Evolutionary conservation across 1,140 invertebrate genomes (phyloP), one percentile per base, ranked within the genome.

Genomic region (Zophobas morio): DNA sequence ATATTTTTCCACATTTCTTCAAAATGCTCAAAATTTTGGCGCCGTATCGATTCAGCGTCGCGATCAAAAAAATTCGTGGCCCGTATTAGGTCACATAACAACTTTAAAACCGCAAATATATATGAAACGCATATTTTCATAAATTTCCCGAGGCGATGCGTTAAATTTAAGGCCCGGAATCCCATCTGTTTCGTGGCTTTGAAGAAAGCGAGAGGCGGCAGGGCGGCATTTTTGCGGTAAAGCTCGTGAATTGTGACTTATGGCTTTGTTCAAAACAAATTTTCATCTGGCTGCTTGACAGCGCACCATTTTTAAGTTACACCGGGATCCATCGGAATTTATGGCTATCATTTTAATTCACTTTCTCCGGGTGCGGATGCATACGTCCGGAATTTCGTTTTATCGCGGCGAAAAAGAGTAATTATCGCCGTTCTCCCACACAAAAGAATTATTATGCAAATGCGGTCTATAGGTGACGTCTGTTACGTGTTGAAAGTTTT

Each of bases 181-280:
- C 70, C 70, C 75, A 77, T 77, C 56, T 72, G 70, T 77, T 77
- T 73, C 70, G 70, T 57, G 75, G 75, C 75, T 77, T 77, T 77
- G 71, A 77, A 57, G 70, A 54, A 71, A 72, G 75, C 70, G 75
- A 73, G 75, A 72, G 75, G 75, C 70, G 6, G 34, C 32, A 35
- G 47, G 6, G 34, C 32, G 36, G 47, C 75, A 57, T 72, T 57
- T 60, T 77, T 63, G 34, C 75, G 33, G 66, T 54, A 77, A 77
- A 77, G 75, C 75, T 71, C 56, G 66, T 71, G 70, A 72, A 77
- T 77, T 77, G 75, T 77, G 75, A 77, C 75, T 77, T 77, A 77
- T 77, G 66, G 70, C 75, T 77, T 77, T 72, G 75, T 77, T 71
- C 51, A 71, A 60, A 77, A 77, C 75, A 77, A 77, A 77, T 77